Evolutionary conservation across 2,797 vertebrate genomes (phyloP), one percentile per base, ranked within the genome.

Genomic region (Remorina albescens): DNA sequence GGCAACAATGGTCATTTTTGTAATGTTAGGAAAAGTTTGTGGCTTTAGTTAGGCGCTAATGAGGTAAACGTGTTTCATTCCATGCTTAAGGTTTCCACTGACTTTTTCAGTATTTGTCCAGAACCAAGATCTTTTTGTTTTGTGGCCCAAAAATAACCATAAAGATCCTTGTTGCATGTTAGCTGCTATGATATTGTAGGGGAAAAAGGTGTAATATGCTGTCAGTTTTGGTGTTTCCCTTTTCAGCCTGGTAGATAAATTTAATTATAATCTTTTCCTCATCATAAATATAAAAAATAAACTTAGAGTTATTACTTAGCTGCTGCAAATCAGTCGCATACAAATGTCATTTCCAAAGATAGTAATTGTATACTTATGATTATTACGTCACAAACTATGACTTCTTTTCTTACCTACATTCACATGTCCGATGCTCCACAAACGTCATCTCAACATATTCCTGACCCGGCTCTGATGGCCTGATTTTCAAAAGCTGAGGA

Each of bases 371-470:
- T 58, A 57, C 55, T 65, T 63, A 28, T 57, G 50, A 82, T 71
- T 74, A 47, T 42, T 72, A 80, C 23, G 50, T 67, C 42, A 81
- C 50, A 86, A 80, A 83, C 49, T n/a, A 64, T 30, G 67, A 37
- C 57, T 67, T 57, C 77, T 87, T 84, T 87, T 92, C 95, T 93
- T 96, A 99, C 97, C 96, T 98, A 97, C 97, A 99, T 91, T 96
- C 95, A 86, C 97, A 99, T 91, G 91, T 91, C 90, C 92, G 95
- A 70, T 99, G 97, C 93, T 98, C 96, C 3, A 95, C 94, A 95
- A 99, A 99, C 0, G 89, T 90, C 95, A 98, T 94, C 91, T 98
- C 95, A 89, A 96, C 95, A 3, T 96, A 97, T 82, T 96, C 94
- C 67, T 94, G 91, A 63, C 80, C 93, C n/a, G 93, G 91, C 39